A percentile compares a stretch with the other conserved stretches of the same genome.
Conservation (phyloP, 2,113 vertebrate genomes). For the Myrmecobius fasciatus region DNA sequence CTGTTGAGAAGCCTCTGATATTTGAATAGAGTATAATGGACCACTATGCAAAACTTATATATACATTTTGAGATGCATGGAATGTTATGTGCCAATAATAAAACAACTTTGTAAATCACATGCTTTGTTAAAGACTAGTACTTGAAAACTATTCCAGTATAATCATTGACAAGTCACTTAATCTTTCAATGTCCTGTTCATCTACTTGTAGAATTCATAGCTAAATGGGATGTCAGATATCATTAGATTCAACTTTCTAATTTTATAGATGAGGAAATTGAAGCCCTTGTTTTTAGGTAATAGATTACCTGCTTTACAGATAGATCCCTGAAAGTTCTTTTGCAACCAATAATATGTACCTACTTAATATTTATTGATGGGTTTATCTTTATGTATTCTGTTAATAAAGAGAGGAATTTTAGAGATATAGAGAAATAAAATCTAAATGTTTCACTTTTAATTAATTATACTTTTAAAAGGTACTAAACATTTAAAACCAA, state of each 20-base stretch:
- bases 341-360: not conserved
- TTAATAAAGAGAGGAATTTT: not conserved
- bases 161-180: not conserved
- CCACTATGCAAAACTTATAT: not conserved
- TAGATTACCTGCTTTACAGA: too few relatives aligned
- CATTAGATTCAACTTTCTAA: not conserved
- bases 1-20: constrained; percentile 10
- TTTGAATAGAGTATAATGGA: not conserved
- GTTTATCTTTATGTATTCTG: not conserved
- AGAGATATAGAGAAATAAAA: not conserved
- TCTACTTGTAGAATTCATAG: not conserved
- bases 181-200: not conserved
- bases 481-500: not conserved
- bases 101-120: not conserved
- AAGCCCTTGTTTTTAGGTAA: not conserved
- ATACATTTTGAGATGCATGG: constrained; percentile 18
- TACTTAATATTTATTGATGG: not conserved
- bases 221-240: not conserved
- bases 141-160: not conserved
- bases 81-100: constrained; percentile 3
- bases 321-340: not conserved
- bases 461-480: not conserved
- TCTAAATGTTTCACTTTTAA: not conserved
- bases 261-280: not conserved
- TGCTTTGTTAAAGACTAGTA: not conserved